A percentile compares a stretch with the other conserved stretches of the same genome.
Evolutionary conservation across 2,797 vertebrate species (phyloP).

Genomic region (Amniataba percoides): DNA sequence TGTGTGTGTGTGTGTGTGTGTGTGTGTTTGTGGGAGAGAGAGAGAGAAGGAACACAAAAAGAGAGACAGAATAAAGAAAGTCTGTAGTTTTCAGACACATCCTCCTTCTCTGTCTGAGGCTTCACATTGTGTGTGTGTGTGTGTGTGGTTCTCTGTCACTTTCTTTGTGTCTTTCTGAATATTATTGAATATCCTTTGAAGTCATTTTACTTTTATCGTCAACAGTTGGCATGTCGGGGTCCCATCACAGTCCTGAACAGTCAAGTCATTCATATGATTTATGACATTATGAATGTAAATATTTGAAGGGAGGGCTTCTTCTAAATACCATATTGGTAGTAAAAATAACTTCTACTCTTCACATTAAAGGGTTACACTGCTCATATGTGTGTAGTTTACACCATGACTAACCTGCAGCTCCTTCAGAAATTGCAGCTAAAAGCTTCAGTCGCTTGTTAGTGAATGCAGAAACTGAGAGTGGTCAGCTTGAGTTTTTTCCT

Average conservation of each 20-base stretch:
- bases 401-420: no score
- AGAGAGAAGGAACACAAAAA: slow-evolving; percentile 52
- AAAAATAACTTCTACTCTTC: background rate
- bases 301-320: no score
- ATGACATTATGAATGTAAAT: background rate
- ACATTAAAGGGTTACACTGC: background rate
- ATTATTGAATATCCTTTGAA: background rate
- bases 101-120: slow-evolving; percentile 41
- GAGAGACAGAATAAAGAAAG: slow-evolving; percentile 49
- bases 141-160: background rate
- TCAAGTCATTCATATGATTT: background rate
- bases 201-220: background rate
- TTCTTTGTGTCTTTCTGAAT: background rate
- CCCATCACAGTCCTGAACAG: background rate
- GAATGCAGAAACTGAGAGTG: background rate
- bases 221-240: background rate
- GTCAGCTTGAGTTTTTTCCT: background rate
- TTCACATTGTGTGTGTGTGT: slow-evolving; percentile 23
- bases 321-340: no score
- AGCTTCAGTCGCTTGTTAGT: background rate
- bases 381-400: background rate
- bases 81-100: slow-evolving; percentile 70
- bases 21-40: slow-evolving; percentile 37
- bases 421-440: background rate
- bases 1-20: slow-evolving; percentile 25